Base-by-base conservation (phyloP, 2,888 invertebrate species). In the Plebejus melissa region DNA sequence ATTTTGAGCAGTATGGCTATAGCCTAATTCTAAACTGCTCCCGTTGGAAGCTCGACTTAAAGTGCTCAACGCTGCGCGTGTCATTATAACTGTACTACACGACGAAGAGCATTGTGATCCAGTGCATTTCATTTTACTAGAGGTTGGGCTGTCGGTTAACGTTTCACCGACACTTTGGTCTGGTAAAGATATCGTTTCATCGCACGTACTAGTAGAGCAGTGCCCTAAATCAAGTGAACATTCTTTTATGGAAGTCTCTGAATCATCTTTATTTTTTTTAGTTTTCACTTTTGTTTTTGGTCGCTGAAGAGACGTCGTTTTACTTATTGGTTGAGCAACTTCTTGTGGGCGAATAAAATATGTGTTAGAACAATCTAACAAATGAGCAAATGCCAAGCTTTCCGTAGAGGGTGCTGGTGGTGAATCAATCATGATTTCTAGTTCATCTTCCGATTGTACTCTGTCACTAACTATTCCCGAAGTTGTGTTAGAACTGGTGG, bases 391-490 rank as follows among this genome's bases (percentile, higher is more conserved):
- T 58, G 97, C 97, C 82, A 97, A 91, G 87, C 97, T 97, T 88
- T 98, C 97, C 6, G 97, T 97, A 1, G 97, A 97, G 4, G 97
- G 97, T n/a, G 97, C 97, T 32, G 97, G 97, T 6, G 97, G 96
- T 74, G 96, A 95, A 80, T 96, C 97, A 77, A 96, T 97, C 96
- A 97, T 96, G 79, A 97, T 97, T 92, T 98, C 98, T 84, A 98
- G 95, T 89, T 98, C 98, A 86, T 98, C 98, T 91, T 98, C 97
- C 76, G 98, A 98, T 87, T 98, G 98, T 76, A 98, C 98, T 81
- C 98, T 96, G 88, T 99, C 99, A 87, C 98, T 98, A 71, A 98
- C 98, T 82, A 99, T 98, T 77, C 99, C 99, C 50, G 98, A 98
- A 38, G 99, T 99, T 65, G 98, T 99, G 86, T 98, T 98, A n/a